A percentile compares a stretch with the other conserved stretches of the same genome.
phyloP scores from a whole-genome alignment of 2,113 vertebrate genomes.

The Embiotoca jacksoni region DNA sequence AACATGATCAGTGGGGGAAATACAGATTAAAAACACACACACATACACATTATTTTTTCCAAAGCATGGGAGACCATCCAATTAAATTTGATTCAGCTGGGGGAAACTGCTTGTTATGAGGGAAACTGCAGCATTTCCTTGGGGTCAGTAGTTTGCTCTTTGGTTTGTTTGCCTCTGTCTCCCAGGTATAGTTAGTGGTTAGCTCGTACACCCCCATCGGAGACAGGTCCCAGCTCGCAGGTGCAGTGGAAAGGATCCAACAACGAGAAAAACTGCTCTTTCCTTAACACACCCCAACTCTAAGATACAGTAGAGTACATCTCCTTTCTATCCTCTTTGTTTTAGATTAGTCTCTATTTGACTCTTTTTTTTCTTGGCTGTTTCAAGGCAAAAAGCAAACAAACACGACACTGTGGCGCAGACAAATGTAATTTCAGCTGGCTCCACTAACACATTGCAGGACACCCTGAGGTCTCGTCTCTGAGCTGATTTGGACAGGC shows the following conservation, averaged over 20 bases:
- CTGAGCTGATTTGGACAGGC: conserved; percentile 64
- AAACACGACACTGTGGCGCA: conserved; percentile 41
- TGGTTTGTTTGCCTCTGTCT: conserved; percentile 73
- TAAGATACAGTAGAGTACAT: conserved; percentile 4
- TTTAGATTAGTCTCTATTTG: not conserved
- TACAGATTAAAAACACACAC: conserved; percentile 40
- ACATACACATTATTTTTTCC: conserved; percentile 21
- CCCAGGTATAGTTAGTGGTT: conserved; percentile 76
- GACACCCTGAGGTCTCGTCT: conserved; percentile 72
- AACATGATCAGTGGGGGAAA: conserved; percentile 13
- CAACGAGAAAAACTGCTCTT: conserved; percentile 32
- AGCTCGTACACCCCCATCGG: conserved; percentile 38
- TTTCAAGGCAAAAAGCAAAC: conserved; percentile 43
- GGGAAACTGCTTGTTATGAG: conserved; percentile 67
- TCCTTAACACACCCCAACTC: conserved; percentile 16
- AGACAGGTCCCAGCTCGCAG: conserved; percentile 74
- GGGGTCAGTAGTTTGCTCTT: conserved; percentile 69
- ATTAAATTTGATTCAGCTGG: conserved; percentile 73
- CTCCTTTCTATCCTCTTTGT: conserved; percentile 13
- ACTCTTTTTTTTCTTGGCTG: not conserved
- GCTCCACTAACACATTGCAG: conserved; percentile 54
- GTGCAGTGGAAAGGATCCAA: conserved; percentile 48
- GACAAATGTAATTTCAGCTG: conserved; percentile 62
- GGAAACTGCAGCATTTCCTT: conserved; percentile 67
- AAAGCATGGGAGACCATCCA: conserved; percentile 68